Evolutionary conservation across 2,797 vertebrate species (phyloP), one percentile per base, ranked within the genome.

Genomic region (Hylomyscus alleni): DNA sequence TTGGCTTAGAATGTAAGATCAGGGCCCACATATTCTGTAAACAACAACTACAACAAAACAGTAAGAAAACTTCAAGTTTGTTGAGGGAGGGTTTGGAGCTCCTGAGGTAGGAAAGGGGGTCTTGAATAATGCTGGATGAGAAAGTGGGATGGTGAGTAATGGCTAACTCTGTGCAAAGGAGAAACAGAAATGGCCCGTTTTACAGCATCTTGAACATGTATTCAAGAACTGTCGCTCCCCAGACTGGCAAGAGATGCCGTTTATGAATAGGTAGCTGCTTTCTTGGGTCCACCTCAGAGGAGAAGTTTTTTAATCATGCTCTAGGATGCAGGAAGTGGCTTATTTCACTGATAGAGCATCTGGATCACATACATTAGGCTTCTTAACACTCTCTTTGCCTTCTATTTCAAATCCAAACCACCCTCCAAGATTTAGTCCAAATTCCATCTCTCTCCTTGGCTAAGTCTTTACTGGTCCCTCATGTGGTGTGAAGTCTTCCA

Each of bases 1-100:
- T 88, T 58, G 93, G 58, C 73, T 90, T 62, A 93, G 69, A 92
- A 69, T 82, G 44, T 75, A 90, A 93, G 73, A 90, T 40, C 50
- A 14, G 56, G 40, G 69, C 85, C 95, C 95, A 40, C 90, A 96
- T n/a, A 91, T 65, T 92, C 52, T 89, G 69, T 44, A 40, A 90
- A 90, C 34, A 26, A 67, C 44, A 6, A 29, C 3, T 1, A 34
- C 73, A 65, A 34, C 8, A 29, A 54, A 77, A 37, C 19, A 73
- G 47, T 1, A 40, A 78, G 67, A 52, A 73, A 34, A 12, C 81
- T 54, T 88, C 56, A 31, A 54, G 69, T 90, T 75, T 73, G 85
- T 80, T 84, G 82, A 87, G 29, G 62, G 52, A 83, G 24, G 15
- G 9, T 40, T 91, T 77, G 17, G 47, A 54, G 2, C 67, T 76